Evolutionary conservation across 2,797 vertebrate genomes (phyloP).

Genomic region (Prionace glauca): DNA sequence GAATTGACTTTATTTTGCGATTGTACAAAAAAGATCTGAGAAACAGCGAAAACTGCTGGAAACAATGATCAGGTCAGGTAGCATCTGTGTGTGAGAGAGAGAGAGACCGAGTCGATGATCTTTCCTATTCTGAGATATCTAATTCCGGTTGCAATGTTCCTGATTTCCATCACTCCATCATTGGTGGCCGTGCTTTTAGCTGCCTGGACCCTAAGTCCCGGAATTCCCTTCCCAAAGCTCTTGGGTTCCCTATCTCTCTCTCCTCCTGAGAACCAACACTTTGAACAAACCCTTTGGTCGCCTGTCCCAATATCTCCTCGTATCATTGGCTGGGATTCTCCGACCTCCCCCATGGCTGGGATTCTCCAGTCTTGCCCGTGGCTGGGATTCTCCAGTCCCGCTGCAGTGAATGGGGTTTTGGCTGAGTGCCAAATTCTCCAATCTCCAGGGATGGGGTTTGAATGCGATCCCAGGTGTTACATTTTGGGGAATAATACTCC

Average conservation of each 20-base stretch:
- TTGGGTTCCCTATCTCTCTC: neutral
- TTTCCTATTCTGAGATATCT: neutral
- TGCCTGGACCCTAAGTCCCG: neutral
- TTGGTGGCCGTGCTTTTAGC: neutral
- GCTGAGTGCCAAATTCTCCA: too few relatives aligned
- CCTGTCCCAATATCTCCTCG: too few relatives aligned
- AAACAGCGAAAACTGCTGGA: neutral
- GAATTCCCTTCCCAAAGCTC: neutral
- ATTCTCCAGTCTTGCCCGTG: too few relatives aligned
- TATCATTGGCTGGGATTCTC: too few relatives aligned
- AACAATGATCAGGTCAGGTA: neutral
- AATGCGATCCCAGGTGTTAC: too few relatives aligned
- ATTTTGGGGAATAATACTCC: neutral
- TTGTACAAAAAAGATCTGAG: neutral
- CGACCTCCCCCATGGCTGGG: too few relatives aligned
- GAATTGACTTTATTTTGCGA: neutral
- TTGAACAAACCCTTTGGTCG: too few relatives aligned
- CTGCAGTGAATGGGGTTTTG: too few relatives aligned
- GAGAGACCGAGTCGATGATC: neutral
- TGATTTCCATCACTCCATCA: neutral
- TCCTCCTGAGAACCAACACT: neutral
- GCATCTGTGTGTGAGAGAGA: neutral
- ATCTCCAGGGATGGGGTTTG: too few relatives aligned
- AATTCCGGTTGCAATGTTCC: neutral
- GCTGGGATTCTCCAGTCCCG: too few relatives aligned